These are phyloP conservation scores for Nymphicus hollandicus DNA, from an alignment of 2,113 vertebrate species.

Conservation along the genomic window DNA sequence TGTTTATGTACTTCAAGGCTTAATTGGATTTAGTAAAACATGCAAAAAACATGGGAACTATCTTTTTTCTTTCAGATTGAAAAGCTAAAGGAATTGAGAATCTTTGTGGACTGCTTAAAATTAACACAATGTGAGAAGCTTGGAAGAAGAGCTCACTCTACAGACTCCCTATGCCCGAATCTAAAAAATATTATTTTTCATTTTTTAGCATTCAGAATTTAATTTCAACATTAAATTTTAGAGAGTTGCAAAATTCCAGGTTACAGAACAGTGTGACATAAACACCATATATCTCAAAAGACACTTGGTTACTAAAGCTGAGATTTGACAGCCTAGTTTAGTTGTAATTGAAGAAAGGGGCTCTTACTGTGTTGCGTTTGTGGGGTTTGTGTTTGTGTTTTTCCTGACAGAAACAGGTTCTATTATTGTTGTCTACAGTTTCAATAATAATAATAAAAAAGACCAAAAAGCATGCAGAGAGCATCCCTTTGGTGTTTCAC, in stretches of 20 bases:
- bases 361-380: background rate
- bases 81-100: background rate
- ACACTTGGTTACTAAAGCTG: background rate
- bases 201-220: background rate
- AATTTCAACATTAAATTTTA: background rate
- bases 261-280: background rate
- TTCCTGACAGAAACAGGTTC: background rate
- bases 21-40: background rate
- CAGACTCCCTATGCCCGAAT: background rate
- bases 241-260: background rate
- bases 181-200: background rate
- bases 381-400: background rate
- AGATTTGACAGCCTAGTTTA: background rate
- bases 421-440: background rate
- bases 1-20: background rate
- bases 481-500: background rate
- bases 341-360: background rate
- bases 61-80: background rate
- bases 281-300: background rate
- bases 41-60: background rate
- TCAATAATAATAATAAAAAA: background rate
- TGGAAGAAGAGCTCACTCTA: background rate
- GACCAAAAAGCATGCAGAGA: background rate
- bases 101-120: background rate
- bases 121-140: background rate